Conservation (phyloP, 2,797 vertebrate genomes). For the Rhinogobio ventralis region DNA sequence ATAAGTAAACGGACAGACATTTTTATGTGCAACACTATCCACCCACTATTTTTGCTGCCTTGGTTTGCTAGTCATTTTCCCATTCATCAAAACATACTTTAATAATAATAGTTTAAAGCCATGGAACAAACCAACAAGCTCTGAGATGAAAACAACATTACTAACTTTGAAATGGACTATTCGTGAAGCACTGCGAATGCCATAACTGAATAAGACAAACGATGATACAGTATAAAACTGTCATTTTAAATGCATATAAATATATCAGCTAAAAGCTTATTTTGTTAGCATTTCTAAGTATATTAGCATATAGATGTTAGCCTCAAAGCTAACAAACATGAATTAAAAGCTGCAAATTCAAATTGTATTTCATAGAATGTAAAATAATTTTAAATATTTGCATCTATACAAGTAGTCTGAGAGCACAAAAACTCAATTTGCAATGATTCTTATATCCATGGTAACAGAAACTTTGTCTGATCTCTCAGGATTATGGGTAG, state of each 20-base stretch:
- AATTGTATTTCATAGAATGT: neutral
- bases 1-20: conserved; percentile 1
- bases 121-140: neutral
- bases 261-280: neutral
- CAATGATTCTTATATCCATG: neutral
- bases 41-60: neutral
- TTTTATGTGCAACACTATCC: neutral
- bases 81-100: neutral
- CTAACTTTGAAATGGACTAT: neutral
- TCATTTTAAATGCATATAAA: neutral
- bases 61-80: neutral
- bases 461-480: neutral
- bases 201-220: too few species aligned
- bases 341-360: neutral
- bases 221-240: neutral
- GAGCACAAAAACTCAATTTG: neutral
- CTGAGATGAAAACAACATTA: neutral
- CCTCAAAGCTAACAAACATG: neutral
- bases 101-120: neutral
- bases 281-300: neutral
- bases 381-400: neutral
- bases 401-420: neutral
- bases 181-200: too few species aligned
- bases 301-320: neutral
- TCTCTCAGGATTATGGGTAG: neutral